Percentiles rank a stretch among this genome's conserved stretches.
Conservation (phyloP, 2,797 vertebrate genomes). For the Philypnodon macrostomus region DNA sequence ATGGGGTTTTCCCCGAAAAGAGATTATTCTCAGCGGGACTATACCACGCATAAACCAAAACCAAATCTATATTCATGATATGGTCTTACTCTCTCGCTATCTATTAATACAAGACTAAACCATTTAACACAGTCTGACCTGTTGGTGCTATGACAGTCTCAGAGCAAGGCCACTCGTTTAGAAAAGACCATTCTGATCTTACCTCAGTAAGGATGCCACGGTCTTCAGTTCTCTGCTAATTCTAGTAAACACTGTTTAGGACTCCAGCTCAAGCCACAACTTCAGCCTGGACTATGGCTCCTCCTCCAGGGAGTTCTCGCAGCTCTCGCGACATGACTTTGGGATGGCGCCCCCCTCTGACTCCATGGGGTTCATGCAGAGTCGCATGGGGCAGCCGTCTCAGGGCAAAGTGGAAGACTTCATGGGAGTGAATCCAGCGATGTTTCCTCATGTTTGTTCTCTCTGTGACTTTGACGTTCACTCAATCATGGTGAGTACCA, state of each 20-base stretch:
- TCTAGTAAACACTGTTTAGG: conserved; percentile 21
- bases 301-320: conserved; percentile 57
- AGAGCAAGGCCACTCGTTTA: no score
- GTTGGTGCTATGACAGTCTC: no score
- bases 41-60: no score
- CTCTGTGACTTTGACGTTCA: conserved; percentile 84
- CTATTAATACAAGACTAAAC: no score
- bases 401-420: conserved; percentile 80
- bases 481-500: conserved; percentile 79
- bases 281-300: conserved; percentile 59
- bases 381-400: conserved; percentile 72
- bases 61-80: no score
- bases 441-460: conserved; percentile 80
- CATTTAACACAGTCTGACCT: no score
- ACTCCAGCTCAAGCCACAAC: conserved; percentile 47
- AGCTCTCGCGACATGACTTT: conserved; percentile 66
- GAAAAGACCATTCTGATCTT: no score
- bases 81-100: no score
- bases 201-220: no score
- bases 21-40: no score
- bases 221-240: background rate
- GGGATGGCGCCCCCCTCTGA: conserved; percentile 60
- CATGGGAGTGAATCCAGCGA: conserved; percentile 74
- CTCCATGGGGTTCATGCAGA: conserved; percentile 62
- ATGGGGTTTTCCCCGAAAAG: no score